Evolutionary conservation across 2,797 vertebrate species (phyloP), one percentile per base, ranked within the genome.

Genomic region (Rhadinocentrus ornatus): DNA sequence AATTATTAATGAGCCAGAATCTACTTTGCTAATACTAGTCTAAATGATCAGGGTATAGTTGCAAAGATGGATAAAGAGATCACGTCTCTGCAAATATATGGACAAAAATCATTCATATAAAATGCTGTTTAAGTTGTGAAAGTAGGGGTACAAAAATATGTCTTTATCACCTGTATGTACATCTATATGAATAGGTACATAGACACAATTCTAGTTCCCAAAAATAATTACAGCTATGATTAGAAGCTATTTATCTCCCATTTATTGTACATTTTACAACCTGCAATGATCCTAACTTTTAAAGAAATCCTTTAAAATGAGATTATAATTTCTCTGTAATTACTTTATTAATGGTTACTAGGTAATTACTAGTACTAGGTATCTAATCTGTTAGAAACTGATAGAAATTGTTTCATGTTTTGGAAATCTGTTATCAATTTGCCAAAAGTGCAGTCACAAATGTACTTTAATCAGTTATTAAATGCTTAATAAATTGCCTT

Each of bases 1-100:
- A 89, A 93, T 87, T 89, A 94, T 93, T 90, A 57, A 94, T 84
- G 77, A 80, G 37, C 2, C 27, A 69, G 83, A 80, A 67, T 84
- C 81, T 62, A 75, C 87, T 93, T 90, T 89, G 37, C 12, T 37
- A 37, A 11, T 87, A 80, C 75, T 81, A 60, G 41, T 72, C 50
- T n/a, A 35, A 27, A 26, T 64, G 66, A 69, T 61, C 16, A 37
- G 72, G 64, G 6, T 81, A 26, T 2, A 37, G 77, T 88, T 87
- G 74, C 79, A 35, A 46, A 71, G 34, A 75, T 6, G 15, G 37
- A 78, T 35, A 55, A 6, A 69, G 18, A 75, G 13, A 24, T 73
- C 60, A 60, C 15, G 69, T 46, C 26, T 55, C 18, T 22, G 18
- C 4, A 29, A 24, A 44, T 10, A 2, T 2, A 53, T 26, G 20